Base-by-base conservation (phyloP, 2,888 invertebrate species). In the Icerya purchasi region DNA sequence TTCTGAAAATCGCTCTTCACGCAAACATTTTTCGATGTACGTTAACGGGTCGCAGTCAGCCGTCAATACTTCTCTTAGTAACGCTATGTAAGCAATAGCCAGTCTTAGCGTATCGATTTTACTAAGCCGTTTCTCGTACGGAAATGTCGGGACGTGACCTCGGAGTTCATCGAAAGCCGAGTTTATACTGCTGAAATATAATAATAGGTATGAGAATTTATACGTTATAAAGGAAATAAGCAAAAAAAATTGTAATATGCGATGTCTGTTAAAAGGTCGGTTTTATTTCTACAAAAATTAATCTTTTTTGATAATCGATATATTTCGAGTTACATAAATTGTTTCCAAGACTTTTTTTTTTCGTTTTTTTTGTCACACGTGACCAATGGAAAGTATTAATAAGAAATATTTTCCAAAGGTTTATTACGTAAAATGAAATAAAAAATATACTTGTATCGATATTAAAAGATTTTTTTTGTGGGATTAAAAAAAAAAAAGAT, bases 91-190 rank as follows among this genome's bases (percentile, higher is more conserved):
- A 0, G 96, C 96, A 64, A 97, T 97, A 51, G 97, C 97, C 66
- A 98, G 75, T 1, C 96, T 80, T 36, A 98, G 77, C 0, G 98
- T 97, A 76, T 98, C 98, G 68, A 98, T 98, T 76, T 98, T 98
- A 68, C 94, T 96, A 49, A 98, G 79, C 22, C 97, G 77, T 72
- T 97, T 97, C 75, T 98, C 98, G 72, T 94, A 98, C 0, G 97
- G 97, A 74, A 98, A 98, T 62, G 97, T 98, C 56, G 98, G 98
- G 67, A 98, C 96, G 76, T 94, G 94, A 66, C 88, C 86, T 60
- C 97, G 80, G 69, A 98, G 82, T 73, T 94, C 94, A 78, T 97
- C 94, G 80, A 96, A 96, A 73, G 94, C 96, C 74, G 91, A 90
- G 83, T 93, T 93, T 78, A 97, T 97, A 82, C 93, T 96, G 84